A percentile compares a stretch with the other conserved stretches of the same genome.
phyloP scores from a whole-genome alignment of 2,888 invertebrate genomes.

The Flabesymbios commensalis region DNA sequence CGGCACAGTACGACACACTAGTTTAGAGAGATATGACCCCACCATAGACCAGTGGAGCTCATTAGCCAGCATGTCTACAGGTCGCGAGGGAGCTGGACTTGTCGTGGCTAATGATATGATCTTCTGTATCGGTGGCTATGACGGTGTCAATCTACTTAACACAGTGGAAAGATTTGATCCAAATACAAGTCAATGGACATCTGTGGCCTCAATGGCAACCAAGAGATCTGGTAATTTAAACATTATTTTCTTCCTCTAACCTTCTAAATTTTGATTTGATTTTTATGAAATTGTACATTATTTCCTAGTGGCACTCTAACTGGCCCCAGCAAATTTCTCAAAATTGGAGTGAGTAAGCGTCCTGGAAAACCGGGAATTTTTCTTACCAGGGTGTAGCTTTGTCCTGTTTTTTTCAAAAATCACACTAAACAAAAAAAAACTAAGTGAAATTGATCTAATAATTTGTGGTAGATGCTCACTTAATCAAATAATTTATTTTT shows the following conservation, averaged over 20 bases:
- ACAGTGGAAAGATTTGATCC: conserved; percentile 56
- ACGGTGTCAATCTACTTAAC: conserved; percentile 57
- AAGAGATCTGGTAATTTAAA: conserved; percentile 50
- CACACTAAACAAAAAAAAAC: no score
- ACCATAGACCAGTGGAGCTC: conserved; percentile 52
- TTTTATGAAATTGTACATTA: no score
- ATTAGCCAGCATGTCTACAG: conserved; percentile 41
- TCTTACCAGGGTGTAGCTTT: no score
- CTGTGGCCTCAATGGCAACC: conserved; percentile 55
- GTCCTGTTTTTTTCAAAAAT: no score
- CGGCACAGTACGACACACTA: conserved; percentile 54
- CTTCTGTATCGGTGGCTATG: conserved; percentile 59
- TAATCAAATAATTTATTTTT: no score
- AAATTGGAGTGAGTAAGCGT: no score
- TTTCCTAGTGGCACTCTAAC: no score
- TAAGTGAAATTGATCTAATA: no score
- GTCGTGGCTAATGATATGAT: conserved; percentile 56
- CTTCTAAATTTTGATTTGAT: no score
- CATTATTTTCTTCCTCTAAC: neutral
- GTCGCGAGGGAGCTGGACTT: conserved; percentile 58
- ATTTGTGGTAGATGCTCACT: no score
- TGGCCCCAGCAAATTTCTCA: no score
- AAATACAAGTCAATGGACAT: conserved; percentile 48
- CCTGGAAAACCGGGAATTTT: no score
- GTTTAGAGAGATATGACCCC: conserved; percentile 58